Percentiles rank a stretch among this genome's conserved stretches.
phyloP scores from a whole-genome alignment of 1,140 invertebrate genomes.

The Rhyacophila brunnea region DNA sequence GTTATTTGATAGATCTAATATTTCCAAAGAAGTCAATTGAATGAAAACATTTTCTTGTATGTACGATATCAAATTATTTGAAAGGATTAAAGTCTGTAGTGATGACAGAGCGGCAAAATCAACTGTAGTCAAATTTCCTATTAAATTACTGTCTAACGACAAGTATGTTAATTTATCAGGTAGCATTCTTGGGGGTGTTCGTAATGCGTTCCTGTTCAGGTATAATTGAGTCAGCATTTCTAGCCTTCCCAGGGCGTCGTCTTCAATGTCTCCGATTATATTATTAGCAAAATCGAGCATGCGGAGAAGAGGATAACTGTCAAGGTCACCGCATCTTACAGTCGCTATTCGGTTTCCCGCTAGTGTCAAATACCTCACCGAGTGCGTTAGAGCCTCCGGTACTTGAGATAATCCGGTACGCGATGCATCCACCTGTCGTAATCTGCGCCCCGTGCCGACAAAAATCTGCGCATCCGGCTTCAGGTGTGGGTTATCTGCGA shows the following conservation, averaged over 20 bases:
- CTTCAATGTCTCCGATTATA: slow-evolving; percentile 72
- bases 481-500: slow-evolving; percentile 69
- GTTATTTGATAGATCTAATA: slow-evolving; percentile 77
- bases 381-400: slow-evolving; percentile 80
- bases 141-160: slow-evolving; percentile 56
- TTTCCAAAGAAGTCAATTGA: slow-evolving; percentile 63
- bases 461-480: slow-evolving; percentile 62
- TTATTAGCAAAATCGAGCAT: slow-evolving; percentile 81
- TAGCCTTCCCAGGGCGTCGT: slow-evolving; percentile 80
- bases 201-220: slow-evolving; percentile 73
- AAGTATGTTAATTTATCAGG: slow-evolving; percentile 53
- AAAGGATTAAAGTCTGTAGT: slow-evolving; percentile 68
- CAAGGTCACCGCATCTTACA: slow-evolving; percentile 81
- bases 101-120: slow-evolving; percentile 70
- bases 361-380: slow-evolving; percentile 75
- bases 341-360: slow-evolving; percentile 71
- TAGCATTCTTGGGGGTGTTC: slow-evolving; percentile 59
- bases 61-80: slow-evolving; percentile 64
- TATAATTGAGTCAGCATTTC: slow-evolving; percentile 77
- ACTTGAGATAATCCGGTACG: slow-evolving; percentile 75
- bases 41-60: slow-evolving; percentile 68
- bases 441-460: slow-evolving; percentile 65
- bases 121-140: slow-evolving; percentile 62
- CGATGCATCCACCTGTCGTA: slow-evolving; percentile 81
- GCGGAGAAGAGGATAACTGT: slow-evolving; percentile 82